Percentiles rank a stretch among this genome's conserved stretches.
These are phyloP conservation scores for Euschistus heros DNA, from an alignment of 1,140 invertebrate species.

Conservation along the genomic window DNA sequence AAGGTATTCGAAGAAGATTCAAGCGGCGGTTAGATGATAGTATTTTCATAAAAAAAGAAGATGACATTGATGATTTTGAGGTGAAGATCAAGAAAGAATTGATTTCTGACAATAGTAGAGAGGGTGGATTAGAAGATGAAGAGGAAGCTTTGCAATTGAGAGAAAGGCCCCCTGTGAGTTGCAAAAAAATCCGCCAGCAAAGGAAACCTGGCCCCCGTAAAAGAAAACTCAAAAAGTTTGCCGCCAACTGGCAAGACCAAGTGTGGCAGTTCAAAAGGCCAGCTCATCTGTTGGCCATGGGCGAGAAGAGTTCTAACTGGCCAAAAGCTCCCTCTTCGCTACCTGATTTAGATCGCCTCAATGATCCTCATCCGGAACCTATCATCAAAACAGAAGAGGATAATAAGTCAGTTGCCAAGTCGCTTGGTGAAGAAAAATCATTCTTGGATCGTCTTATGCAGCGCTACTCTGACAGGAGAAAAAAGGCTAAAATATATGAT, in stretches of 20 bases:
- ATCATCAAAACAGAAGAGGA: conserved; percentile 37
- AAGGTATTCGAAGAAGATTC: background rate
- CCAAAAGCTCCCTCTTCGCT: conserved; percentile 52
- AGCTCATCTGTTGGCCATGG: conserved; percentile 59
- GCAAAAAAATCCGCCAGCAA: conserved; percentile 17
- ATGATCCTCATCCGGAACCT: conserved; percentile 42
- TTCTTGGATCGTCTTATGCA: conserved; percentile 41
- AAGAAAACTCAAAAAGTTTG: conserved; percentile 50
- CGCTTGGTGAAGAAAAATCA: conserved; percentile 37
- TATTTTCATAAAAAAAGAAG: conserved; percentile 4
- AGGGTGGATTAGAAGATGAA: conserved; percentile 12
- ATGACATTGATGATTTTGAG: background rate
- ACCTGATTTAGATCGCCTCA: conserved; percentile 59
- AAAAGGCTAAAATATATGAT: conserved; percentile 35
- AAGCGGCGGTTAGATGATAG: background rate
- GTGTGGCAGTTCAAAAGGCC: conserved; percentile 69
- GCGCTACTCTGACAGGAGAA: conserved; percentile 20
- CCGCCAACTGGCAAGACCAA: conserved; percentile 68
- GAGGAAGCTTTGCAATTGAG: conserved; percentile 6
- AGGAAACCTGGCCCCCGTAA: conserved; percentile 19
- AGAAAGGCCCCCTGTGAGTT: background rate
- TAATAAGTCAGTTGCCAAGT: conserved; percentile 38
- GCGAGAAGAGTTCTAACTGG: conserved; percentile 41
- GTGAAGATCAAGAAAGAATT: conserved; percentile 6
- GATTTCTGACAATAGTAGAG: conserved; percentile 8